phyloP scores from a whole-genome alignment of 2,797 vertebrate species.

The Channa striata region DNA sequence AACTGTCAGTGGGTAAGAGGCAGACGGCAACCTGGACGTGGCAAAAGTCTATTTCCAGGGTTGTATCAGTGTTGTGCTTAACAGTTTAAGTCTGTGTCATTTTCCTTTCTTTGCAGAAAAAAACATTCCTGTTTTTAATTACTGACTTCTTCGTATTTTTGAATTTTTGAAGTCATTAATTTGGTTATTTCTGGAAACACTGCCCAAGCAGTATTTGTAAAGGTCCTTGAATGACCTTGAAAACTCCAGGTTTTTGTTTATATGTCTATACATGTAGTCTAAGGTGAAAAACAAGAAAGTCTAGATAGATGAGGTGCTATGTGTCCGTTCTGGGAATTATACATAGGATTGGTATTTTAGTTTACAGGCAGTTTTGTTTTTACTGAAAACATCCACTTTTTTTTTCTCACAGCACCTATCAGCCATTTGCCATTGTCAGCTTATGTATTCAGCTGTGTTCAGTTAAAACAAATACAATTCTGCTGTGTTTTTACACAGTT shows the following conservation, averaged over 20 bases:
- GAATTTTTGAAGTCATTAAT: not conserved
- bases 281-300: slow-evolving; percentile 5
- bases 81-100: not conserved
- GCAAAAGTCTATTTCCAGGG: too few species aligned
- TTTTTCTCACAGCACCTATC: not conserved
- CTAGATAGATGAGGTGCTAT: not conserved
- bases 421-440: not conserved
- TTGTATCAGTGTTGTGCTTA: not conserved
- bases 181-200: slow-evolving; percentile 10
- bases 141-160: not conserved
- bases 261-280: not conserved
- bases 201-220: slow-evolving; percentile 6
- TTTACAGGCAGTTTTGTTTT: not conserved
- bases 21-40: too few species aligned
- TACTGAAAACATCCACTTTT: not conserved
- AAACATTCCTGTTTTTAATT: not conserved
- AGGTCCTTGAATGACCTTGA: not conserved
- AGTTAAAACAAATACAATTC: not conserved
- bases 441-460: not conserved
- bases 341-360: not conserved
- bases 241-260: slow-evolving; percentile 6
- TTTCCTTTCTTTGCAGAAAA: not conserved
- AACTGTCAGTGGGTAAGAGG: too few species aligned
- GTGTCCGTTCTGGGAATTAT: not conserved
- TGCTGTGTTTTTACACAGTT: not conserved